Conservation (phyloP, 1,140 invertebrate genomes). For the Phocides pigmalion region DNA sequence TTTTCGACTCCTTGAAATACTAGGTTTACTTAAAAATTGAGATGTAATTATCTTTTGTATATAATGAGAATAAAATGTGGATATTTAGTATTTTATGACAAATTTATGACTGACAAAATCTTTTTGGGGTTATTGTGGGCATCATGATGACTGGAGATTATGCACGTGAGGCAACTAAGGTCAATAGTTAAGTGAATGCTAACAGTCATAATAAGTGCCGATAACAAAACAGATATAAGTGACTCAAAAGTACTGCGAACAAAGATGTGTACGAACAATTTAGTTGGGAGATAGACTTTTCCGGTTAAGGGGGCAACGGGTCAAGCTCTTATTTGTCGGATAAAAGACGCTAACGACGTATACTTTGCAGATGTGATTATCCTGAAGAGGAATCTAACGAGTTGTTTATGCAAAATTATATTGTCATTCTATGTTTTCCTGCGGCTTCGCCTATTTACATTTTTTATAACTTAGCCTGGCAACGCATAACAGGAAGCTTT, state of each 20-base stretch:
- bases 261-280: constrained; percentile 6
- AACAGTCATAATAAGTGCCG: constrained; percentile 4
- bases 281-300: constrained; percentile 9
- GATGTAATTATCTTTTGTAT: too few relatives aligned
- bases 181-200: constrained; percentile 8
- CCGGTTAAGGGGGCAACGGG: constrained; percentile 7
- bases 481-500: too few relatives aligned
- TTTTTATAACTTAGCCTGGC: too few relatives aligned
- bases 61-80: background rate
- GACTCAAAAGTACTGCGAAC: constrained; percentile 12
- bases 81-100: background rate
- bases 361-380: constrained; percentile 13
- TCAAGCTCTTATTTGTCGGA: constrained; percentile 10
- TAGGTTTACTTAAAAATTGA: too few relatives aligned
- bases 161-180: constrained; percentile 3
- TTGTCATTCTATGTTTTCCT: background rate
- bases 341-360: constrained; percentile 23
- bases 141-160: constrained; percentile 1
- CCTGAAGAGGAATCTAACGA: constrained; percentile 4
- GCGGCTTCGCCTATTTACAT: background rate
- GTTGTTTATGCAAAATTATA: constrained; percentile 14
- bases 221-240: constrained; percentile 11
- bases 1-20: background rate
- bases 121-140: background rate
- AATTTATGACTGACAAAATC: background rate